Base-by-base conservation (phyloP, 2,113 vertebrate species). In the Tragelaphus buxtoni region DNA sequence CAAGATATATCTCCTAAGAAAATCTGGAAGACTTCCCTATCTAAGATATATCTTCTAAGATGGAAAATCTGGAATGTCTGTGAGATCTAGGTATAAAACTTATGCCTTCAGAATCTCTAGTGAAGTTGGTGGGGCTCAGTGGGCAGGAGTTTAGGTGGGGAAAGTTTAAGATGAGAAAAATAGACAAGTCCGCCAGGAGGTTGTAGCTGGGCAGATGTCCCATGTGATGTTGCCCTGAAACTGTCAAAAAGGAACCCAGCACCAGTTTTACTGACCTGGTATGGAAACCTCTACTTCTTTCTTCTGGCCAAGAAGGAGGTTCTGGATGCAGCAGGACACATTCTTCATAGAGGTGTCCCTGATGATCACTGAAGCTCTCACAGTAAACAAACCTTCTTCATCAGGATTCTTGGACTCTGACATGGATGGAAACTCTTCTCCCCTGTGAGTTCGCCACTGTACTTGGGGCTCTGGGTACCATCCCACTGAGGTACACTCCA, bases 381-480 rank as follows among this genome's bases (percentile, higher is more conserved):
- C 96, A 7, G 97, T 90, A 86, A 98, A 97, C 39, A 98, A 90
- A 69, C 98, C 98, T 84, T 98, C 55, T 18, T 72, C 72, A 4
- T 95, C 84, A 42, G n/a, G 92, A 17, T 12, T 90, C 51, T 11
- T 88, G 76, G 80, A 91, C 82, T 96, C 87, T 17, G 89, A 69
- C 1, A 17, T 28, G 12, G 85, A 93, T 7, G 80, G 26, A 17
- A 98, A 42, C 17, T 6, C 45, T 12, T 87, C 94, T 92, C 97
- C 97, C 4, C 3, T 24, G 35, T 79, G 16, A 35, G 91, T 88
- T 88, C 72, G 95, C 98, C 98, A 98, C 26, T 91, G 94, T 60
- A 98, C 69, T 69, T 53, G 87, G 24, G 98, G 98, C 49, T 97
- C 96, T 51, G 98, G 98, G 63, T 96, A 98, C 98, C 98, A 98